These are phyloP conservation scores for Eptatretus atami DNA, from an alignment of 2,797 vertebrate genomes.

Conservation along the genomic window DNA sequence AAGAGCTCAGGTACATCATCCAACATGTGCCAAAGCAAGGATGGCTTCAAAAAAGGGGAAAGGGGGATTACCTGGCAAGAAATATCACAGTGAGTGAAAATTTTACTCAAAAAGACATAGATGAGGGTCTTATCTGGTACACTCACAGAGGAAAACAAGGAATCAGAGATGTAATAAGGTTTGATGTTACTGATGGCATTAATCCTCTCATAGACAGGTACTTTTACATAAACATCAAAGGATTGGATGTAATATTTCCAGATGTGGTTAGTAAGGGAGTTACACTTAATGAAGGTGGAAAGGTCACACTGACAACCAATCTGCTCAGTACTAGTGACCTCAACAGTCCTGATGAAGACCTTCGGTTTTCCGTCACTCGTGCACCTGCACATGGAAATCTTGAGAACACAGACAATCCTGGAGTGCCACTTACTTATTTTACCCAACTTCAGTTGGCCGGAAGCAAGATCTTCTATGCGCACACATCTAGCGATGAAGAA, in stretches of 20 bases:
- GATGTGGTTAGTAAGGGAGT: slow-evolving; percentile 46
- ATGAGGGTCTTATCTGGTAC: slow-evolving; percentile 31
- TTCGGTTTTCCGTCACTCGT: slow-evolving; percentile 30
- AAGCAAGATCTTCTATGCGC: slow-evolving; percentile 46
- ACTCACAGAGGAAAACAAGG: slow-evolving; percentile 36
- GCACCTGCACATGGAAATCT: slow-evolving; percentile 34
- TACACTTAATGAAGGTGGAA: slow-evolving; percentile 37
- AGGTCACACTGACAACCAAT: slow-evolving; percentile 34
- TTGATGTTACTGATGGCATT: slow-evolving; percentile 45
- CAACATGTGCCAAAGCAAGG: slow-evolving; percentile 28
- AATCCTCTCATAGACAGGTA: slow-evolving; percentile 38
- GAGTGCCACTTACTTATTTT: slow-evolving; percentile 34
- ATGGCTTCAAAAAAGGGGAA: slow-evolving; percentile 28
- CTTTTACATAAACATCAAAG: slow-evolving; percentile 36
- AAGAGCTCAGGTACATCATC: slow-evolving; percentile 29
- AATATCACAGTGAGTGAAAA: slow-evolving; percentile 39
- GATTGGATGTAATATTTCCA: slow-evolving; percentile 33
- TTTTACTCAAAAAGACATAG: slow-evolving; percentile 44
- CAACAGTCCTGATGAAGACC: slow-evolving; percentile 37
- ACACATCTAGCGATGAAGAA: slow-evolving; percentile 34
- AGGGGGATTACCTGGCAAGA: slow-evolving; percentile 19
- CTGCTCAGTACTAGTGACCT: slow-evolving; percentile 40
- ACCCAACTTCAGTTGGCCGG: slow-evolving; percentile 38
- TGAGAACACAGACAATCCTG: slow-evolving; percentile 29
- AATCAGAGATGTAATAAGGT: slow-evolving; percentile 38